A percentile compares a stretch with the other conserved stretches of the same genome.
Conservation (phyloP, 2,113 vertebrate genomes). For the Mystacornis crossleyi region DNA sequence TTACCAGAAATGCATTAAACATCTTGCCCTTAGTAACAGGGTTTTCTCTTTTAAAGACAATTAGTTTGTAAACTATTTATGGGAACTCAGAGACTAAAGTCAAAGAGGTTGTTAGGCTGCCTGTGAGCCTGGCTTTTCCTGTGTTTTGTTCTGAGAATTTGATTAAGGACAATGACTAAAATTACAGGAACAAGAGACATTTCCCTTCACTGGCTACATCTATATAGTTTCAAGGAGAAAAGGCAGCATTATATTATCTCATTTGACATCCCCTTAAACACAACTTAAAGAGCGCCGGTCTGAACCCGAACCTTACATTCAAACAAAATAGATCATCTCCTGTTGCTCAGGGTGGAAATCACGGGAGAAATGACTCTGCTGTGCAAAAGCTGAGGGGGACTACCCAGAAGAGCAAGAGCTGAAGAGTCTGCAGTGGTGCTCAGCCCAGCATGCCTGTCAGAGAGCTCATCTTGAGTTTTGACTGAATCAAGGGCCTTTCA, state of each 20-base stretch:
- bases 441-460: background rate
- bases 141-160: background rate
- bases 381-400: background rate
- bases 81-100: background rate
- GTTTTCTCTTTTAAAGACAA: constrained; percentile 2
- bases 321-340: background rate
- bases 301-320: background rate
- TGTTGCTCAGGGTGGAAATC: background rate
- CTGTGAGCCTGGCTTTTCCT: background rate
- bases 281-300: background rate
- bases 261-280: background rate
- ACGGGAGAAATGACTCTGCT: background rate
- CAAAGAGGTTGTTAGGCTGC: background rate
- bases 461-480: background rate
- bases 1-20: background rate
- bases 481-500: background rate
- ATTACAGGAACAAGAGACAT: background rate
- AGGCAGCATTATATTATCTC: background rate
- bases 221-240: background rate
- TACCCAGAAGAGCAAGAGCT: background rate
- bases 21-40: background rate
- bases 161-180: background rate
- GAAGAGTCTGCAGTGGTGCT: background rate
- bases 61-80: constrained; percentile 12
- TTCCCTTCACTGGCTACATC: background rate